Evolutionary conservation across 2,797 vertebrate genomes (phyloP).

Genomic region (Sebastes diaconus): DNA sequence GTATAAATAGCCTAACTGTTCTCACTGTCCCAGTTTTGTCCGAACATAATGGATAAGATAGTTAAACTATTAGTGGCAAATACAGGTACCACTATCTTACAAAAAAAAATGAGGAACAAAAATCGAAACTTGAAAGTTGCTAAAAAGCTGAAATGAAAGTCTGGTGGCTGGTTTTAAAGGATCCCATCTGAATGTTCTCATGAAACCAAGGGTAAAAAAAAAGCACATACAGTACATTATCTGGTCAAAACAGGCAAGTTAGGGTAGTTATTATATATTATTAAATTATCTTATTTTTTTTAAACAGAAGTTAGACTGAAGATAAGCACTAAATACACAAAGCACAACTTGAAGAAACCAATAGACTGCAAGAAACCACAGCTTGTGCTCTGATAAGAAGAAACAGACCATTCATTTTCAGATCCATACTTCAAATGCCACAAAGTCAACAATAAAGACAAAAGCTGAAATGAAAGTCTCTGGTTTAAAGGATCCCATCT

Average conservation of each 20-base stretch:
- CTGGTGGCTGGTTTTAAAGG: background rate
- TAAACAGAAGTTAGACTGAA: background rate
- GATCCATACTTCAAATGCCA: background rate
- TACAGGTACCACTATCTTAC: background rate
- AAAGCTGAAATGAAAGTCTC: constrained; percentile 24
- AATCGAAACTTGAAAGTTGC: too few relatives aligned
- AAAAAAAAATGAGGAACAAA: background rate
- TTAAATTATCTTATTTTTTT: too few relatives aligned
- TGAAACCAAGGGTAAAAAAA: background rate
- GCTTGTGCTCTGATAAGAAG: background rate
- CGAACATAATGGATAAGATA: background rate
- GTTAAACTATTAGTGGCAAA: fast-evolving
- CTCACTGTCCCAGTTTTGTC: background rate
- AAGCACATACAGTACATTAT: background rate
- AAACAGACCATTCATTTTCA: background rate
- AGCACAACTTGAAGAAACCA: background rate
- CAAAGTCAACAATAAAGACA: background rate
- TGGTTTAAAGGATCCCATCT: fast-evolving
- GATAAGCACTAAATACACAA: constrained; percentile 26
- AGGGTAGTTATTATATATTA: too few relatives aligned
- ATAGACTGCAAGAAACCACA: background rate
- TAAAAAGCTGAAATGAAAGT: constrained; percentile 27
- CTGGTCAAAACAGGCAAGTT: background rate
- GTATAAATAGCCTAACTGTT: background rate
- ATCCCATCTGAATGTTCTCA: fast-evolving